Evolutionary conservation across 2,888 invertebrate species (phyloP), one percentile per base, ranked within the genome.

Genomic region (Mesodorylaimus sp.): DNA sequence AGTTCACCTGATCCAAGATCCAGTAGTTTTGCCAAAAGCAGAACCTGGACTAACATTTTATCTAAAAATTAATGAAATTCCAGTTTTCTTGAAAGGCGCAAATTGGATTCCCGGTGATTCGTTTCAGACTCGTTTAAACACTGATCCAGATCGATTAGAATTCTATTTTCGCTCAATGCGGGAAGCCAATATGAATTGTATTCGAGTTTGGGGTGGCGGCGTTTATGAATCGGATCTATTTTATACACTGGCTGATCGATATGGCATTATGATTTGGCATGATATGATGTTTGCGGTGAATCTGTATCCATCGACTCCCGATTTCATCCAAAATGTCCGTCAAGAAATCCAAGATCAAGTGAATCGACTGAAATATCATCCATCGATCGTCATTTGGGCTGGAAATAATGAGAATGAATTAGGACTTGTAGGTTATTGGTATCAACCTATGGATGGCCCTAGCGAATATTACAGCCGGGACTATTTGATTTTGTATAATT

Each of bases 131-230:
- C 28, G 55, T 24, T 76, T 79, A 1, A 72, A 74, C 24, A 68
- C 77, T 54, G n/a, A n/a, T n/a, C n/a, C n/a, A n/a, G 62, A 63
- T 19, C 59, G 65, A n/a, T 27, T 36, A 5, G 7, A 27, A n/a
- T 44, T 23, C 19, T 49, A 49, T 49, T 49, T 49, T 21, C 3
- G n/a, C 3, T 25, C 49, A 29, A 49, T 49, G 49, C 19, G n/a
- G 56, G 77, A 79, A 7, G 78, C 80, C 0, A 77, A 91, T 64
- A 87, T 89, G 83, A 83, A 85, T 61, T 84, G 86, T 79, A 69
- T 95, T 16, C 74, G 95, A n/a, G 83, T 95, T 1, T 97, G 95
- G 95, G 95, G 95, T 26, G 95, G 95, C n/a, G 95, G 91, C 0
- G 72, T 86, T 0, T 97, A 93, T 62, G 93, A 93, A 65, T 79